phyloP scores from a whole-genome alignment of 2,797 vertebrate species.

The Pempheris klunzingeri region DNA sequence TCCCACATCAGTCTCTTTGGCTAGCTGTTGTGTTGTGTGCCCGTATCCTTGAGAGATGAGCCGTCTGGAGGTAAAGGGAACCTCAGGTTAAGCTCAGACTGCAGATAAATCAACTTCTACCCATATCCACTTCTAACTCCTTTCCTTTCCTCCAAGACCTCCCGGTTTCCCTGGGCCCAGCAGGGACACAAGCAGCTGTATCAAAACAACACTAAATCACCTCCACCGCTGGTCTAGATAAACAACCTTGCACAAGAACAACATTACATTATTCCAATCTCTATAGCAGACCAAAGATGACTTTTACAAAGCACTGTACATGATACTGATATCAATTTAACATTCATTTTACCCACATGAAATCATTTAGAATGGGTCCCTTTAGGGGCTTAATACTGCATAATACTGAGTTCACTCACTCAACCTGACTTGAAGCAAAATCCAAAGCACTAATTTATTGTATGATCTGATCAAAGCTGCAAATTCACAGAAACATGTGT shows the following conservation, averaged over 20 bases:
- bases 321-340: conserved; percentile 4
- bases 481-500: too few relatives aligned
- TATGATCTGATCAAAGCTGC: too few relatives aligned
- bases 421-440: not conserved
- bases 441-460: not conserved
- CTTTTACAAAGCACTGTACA: not conserved
- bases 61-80: conserved; percentile 55
- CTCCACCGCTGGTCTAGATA: conserved; percentile 52
- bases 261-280: conserved; percentile 31
- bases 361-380: not conserved
- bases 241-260: conserved; percentile 54
- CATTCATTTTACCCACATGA: not conserved
- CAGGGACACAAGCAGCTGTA: conserved; percentile 57
- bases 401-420: not conserved
- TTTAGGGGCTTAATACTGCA: not conserved
- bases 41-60: conserved; percentile 49
- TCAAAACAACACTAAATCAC: conserved; percentile 71
- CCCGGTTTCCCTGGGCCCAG: conserved; percentile 55
- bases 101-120: conserved; percentile 68
- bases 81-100: conserved; percentile 62
- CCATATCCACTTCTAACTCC: conserved; percentile 58
- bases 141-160: conserved; percentile 64
- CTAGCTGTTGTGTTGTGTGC: conserved; percentile 15
- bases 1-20: conserved; percentile 58
- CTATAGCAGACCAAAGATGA: not conserved